Evolutionary conservation across 2,113 vertebrate genomes (phyloP), one percentile per base, ranked within the genome.

Genomic region (Plectropomus leopardus): DNA sequence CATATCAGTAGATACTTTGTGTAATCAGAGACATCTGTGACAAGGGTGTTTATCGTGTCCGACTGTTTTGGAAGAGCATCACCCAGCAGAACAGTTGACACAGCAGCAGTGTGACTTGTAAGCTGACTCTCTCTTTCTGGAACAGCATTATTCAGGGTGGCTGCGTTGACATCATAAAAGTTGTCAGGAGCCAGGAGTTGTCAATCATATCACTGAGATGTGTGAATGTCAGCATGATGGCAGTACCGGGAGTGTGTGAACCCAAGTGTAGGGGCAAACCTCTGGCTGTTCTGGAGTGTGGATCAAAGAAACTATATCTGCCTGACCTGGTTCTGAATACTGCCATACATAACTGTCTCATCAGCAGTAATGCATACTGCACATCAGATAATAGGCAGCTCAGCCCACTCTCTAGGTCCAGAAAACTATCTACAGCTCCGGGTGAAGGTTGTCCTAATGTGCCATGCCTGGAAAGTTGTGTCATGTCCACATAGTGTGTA

Each of bases 261-360:
- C 21, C 32, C 2, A 1, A 21, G 10, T 5, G 4, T n/a, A 6
- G 32, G 58, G 34, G 24, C 47, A 80, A 34, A 7, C 76, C 77
- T 5, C 59, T 36, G n/a, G 51, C 3, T 80, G 40, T 34, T 47
- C 47, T 32, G 42, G 57, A 51, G 10, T 21, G 19, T 59, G 76
- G 36, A 0, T 34, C 7, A 76, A 50, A 71, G 45, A 71, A 54
- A 21, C 72, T 34, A 28, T 53, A 75, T 28, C 61, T 44, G 61
- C 61, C 40, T 17, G 60, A 44, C 8, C 23, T 44, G 15, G 40
- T 45, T 64, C 60, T 64, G 23, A 63, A 63, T 2, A 63, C 60
- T 17, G 60, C 40, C 26, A 63, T 64, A 23, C 40, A 64, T 3
- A 63, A 63, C 1, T 0, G 4, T 26, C 9, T 51, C 47, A 74